Conservation (phyloP, 2,888 invertebrate genomes). For the Chrysotoxum bicinctum region DNA sequence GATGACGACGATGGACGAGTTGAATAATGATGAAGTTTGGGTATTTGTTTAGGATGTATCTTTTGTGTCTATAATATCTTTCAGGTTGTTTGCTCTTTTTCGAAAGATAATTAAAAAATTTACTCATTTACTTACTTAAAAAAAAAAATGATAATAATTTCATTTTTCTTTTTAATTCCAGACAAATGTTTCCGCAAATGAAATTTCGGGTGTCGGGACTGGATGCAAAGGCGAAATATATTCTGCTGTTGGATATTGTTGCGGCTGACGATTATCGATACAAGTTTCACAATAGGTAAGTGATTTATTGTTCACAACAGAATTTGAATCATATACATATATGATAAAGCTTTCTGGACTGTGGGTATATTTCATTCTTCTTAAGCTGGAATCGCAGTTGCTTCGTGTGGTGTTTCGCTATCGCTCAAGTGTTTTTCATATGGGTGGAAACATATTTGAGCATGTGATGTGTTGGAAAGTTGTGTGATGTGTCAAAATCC, state of each 20-base stretch:
- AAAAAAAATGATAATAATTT: background rate
- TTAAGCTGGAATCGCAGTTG: too few relatives aligned
- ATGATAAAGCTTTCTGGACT: too few relatives aligned
- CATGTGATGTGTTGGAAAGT: too few relatives aligned
- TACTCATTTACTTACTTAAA: background rate
- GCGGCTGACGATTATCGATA: slow-evolving; percentile 99
- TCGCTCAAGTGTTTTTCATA: too few relatives aligned
- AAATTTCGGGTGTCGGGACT: slow-evolving; percentile 99
- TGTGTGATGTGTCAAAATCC: too few relatives aligned
- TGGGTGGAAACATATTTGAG: too few relatives aligned
- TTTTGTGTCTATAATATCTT: background rate
- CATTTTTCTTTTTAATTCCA: slow-evolving; percentile 83
- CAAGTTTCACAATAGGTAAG: slow-evolving; percentile 97
- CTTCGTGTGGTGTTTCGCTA: too few relatives aligned
- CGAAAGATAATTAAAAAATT: background rate
- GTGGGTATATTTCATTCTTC: too few relatives aligned
- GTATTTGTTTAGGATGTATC: slow-evolving; percentile 4
- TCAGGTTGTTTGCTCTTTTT: background rate
- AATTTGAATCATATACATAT: too few relatives aligned
- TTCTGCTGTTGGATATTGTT: slow-evolving; percentile 98
- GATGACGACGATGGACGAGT: slow-evolving; percentile 3
- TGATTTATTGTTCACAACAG: background rate
- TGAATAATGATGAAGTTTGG: slow-evolving; percentile 19
- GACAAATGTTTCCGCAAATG: slow-evolving; percentile 99
- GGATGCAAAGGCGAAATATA: slow-evolving; percentile 99